A percentile compares a stretch with the other conserved stretches of the same genome.
Evolutionary conservation across 2,113 vertebrate genomes (phyloP).

Genomic region (Genyomyrus donnyi): DNA sequence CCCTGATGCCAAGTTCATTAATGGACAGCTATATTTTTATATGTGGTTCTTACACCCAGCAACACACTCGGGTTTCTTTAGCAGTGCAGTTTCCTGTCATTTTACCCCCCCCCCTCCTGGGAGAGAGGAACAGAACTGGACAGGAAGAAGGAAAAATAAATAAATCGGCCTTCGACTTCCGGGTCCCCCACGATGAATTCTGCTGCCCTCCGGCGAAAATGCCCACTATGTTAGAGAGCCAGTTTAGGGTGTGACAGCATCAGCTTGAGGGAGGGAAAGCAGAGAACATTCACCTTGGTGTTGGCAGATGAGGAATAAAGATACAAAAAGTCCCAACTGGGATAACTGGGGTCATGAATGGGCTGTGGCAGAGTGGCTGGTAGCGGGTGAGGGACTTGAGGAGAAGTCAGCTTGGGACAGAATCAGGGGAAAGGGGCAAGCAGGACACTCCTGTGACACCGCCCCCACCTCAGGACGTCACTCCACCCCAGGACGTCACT

Average conservation of each 20-base stretch:
- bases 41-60: not conserved
- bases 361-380: not conserved
- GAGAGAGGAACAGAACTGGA: not conserved
- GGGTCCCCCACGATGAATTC: not conserved
- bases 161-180: not conserved
- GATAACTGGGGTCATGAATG: not conserved
- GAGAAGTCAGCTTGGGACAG: not conserved
- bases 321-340: not conserved
- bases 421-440: not conserved
- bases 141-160: not conserved
- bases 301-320: not conserved
- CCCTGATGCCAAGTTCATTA: not conserved
- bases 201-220: not conserved
- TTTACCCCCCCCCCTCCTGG: not conserved
- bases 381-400: not conserved
- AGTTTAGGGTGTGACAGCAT: not conserved
- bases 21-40: not conserved
- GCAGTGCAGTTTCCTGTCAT: not conserved
- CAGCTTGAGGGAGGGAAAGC: not conserved
- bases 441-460: not conserved
- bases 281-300: not conserved
- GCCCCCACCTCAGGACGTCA: not conserved
- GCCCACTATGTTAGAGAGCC: not conserved
- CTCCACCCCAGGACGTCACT: not conserved
- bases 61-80: not conserved